Evolutionary conservation across 2,113 vertebrate species (phyloP), one percentile per base, ranked within the genome.

Genomic region (Heteronetta atricapilla): DNA sequence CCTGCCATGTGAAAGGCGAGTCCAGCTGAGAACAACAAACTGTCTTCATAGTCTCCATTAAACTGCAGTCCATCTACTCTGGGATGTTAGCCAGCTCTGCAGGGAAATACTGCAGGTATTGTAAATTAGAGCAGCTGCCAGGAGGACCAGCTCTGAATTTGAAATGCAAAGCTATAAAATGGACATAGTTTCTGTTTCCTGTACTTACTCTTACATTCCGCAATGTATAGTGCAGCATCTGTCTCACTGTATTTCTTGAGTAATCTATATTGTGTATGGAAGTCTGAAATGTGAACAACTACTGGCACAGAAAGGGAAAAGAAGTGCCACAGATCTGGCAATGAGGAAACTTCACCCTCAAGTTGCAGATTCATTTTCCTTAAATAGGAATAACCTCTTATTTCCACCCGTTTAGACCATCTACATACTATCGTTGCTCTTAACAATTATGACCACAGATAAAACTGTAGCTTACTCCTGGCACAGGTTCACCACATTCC

Each of bases 401-500:
- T 66, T 88, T 84, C 40, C 46, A 90, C 15, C 14, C 18, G 63
- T 86, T 79, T 25, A 74, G 33, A 67, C 50, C 75, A 70, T 29
- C 50, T 38, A 48, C 17, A 34, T 44, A 28, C 18, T 10, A 25
- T 20, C 34, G 28, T 8, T 26, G 86, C 34, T 77, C n/a, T 75
- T 68, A 94, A 83, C 21, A 15, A 63, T 56, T 46, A 89, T 48
- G 55, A 64, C 25, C 29, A 53, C 69, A 75, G 63, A 77, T 52
- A 84, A 93, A 91, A 90, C 12, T 2, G 4, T 42, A 10, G 19
- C 98, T 98, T 95, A 99, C 99, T 56, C 98, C 97, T 8, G 99
- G 98, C 88, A 99, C 97, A 64, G 96, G 97, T 68, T 98, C 98
- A 59, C 98, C 99, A 60, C 97, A 98, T 89, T 99, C 98, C 97